Percentiles rank a stretch among this genome's conserved stretches.
These are phyloP conservation scores for Heterodera schachtii DNA, from an alignment of 1,140 invertebrate genomes.

Conservation along the genomic window DNA sequence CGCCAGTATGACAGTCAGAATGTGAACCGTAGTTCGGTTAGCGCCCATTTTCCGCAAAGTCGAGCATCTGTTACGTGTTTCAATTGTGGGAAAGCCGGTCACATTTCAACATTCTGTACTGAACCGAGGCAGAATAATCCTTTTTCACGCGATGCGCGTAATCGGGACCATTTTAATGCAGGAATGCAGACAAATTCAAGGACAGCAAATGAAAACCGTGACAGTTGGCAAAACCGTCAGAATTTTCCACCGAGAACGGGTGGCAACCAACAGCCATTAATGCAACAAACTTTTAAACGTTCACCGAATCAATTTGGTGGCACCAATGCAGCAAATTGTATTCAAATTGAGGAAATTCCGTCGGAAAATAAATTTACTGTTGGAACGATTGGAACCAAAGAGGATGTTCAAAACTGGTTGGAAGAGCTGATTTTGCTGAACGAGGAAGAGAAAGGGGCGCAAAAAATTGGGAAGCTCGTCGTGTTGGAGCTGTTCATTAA, in stretches of 20 bases:
- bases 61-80: background rate
- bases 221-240: background rate
- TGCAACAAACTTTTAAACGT: no score
- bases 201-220: background rate
- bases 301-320: background rate
- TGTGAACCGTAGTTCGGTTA: background rate
- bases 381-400: background rate
- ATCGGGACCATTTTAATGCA: background rate
- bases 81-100: background rate
- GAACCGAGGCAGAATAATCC: background rate
- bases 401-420: background rate
- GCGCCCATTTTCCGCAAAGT: background rate
- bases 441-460: background rate
- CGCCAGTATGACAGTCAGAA: background rate
- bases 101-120: background rate
- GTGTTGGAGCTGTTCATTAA: slow-evolving; percentile 13
- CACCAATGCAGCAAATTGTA: background rate
- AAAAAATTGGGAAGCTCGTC: slow-evolving; percentile 5
- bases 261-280: background rate
- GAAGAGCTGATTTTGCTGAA: background rate
- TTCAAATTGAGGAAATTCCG: background rate
- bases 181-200: background rate
- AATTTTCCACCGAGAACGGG: background rate
- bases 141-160: no score
- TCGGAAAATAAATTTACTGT: background rate